Evolutionary conservation across 2,888 invertebrate genomes (phyloP).

Genomic region (Liodrosophila aerea): DNA sequence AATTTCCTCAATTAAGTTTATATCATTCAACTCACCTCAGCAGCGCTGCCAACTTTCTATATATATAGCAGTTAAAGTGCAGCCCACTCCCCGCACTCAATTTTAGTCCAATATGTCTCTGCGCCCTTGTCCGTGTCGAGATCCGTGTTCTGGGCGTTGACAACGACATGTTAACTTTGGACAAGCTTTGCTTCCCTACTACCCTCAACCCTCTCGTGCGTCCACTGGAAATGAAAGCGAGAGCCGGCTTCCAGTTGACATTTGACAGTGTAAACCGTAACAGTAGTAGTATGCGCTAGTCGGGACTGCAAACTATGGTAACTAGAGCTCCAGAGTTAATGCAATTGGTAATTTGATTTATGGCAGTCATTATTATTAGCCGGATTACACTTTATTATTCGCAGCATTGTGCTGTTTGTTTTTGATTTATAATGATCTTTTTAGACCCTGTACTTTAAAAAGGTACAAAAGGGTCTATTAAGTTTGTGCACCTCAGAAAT

Average conservation of each 20-base stretch:
- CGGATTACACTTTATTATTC: too few species aligned
- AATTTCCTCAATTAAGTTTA: conserved; percentile 79
- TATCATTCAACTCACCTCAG: conserved; percentile 67
- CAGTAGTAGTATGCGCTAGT: conserved; percentile 7
- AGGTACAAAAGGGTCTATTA: too few species aligned
- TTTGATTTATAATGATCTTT: too few species aligned
- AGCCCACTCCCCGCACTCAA: conserved; percentile 3
- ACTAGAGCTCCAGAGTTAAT: too few species aligned
- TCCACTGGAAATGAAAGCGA: too few species aligned
- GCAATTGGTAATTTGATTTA: too few species aligned
- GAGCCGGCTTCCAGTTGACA: conserved; percentile 37
- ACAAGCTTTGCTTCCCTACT: conserved; percentile 42
- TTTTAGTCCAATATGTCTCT: not conserved
- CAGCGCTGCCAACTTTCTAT: conserved; percentile 38
- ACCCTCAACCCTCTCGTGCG: not conserved
- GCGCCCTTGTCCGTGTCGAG: not conserved
- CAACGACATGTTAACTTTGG: conserved; percentile 53
- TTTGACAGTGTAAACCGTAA: conserved; percentile 41
- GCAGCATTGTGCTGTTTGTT: too few species aligned
- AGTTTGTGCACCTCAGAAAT: too few species aligned
- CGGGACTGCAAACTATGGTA: too few species aligned
- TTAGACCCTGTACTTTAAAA: too few species aligned
- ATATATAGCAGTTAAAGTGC: conserved; percentile 17
- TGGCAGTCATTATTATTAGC: too few species aligned
- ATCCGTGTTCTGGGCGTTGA: conserved; percentile 40